Percentiles rank a stretch among this genome's conserved stretches.
These are phyloP conservation scores for Machimus atricapillus DNA, from an alignment of 2,888 invertebrate species.

Conservation along the genomic window DNA sequence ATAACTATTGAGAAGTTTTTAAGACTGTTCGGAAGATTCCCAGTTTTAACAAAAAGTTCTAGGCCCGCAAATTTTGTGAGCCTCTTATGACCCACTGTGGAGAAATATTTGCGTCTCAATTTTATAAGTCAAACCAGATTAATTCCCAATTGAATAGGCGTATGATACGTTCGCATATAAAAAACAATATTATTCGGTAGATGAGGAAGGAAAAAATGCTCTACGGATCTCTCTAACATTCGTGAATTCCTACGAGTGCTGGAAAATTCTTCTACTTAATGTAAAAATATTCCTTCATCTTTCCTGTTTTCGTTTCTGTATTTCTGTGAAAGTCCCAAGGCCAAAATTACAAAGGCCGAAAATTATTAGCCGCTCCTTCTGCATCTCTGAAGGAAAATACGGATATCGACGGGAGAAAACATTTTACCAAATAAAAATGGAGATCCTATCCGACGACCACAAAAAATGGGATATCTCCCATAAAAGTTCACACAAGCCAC, in stretches of 20 bases:
- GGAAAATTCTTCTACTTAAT: neutral
- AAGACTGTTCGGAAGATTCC: neutral
- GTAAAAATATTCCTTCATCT: neutral
- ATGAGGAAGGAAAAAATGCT: neutral
- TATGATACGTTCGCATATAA: neutral
- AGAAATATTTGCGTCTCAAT: neutral
- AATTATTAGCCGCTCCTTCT: neutral
- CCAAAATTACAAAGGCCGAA: neutral
- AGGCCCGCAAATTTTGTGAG: neutral
- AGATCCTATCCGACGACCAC: neutral
- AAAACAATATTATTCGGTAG: neutral
- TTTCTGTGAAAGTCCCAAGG: neutral
- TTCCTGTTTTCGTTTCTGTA: neutral
- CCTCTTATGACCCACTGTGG: neutral
- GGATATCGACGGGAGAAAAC: neutral
- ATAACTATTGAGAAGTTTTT: neutral
- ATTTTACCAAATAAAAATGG: conserved; percentile 8
- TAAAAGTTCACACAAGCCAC: neutral
- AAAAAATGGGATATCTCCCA: neutral
- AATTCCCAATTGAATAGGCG: neutral
- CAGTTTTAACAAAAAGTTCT: neutral
- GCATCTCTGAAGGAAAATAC: neutral
- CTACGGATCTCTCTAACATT: neutral
- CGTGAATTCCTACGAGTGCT: neutral
- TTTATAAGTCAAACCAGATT: neutral